Percentiles rank a stretch among this genome's conserved stretches.
Conservation (phyloP, 2,888 invertebrate species). For the Sturmia bella region DNA sequence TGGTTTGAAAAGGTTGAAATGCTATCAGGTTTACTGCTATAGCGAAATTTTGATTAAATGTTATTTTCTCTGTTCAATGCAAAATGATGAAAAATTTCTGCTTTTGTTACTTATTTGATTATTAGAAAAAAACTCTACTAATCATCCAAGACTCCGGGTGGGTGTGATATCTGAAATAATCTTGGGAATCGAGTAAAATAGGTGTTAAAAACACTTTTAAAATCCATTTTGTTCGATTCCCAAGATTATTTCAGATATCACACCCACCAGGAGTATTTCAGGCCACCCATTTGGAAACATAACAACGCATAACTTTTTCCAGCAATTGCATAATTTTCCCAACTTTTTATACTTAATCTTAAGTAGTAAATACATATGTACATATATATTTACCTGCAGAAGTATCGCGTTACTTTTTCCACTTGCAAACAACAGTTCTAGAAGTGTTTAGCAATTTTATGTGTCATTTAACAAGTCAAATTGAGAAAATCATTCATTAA, state of each 20-base stretch:
- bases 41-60: not conserved
- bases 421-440: conserved; percentile 1
- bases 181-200: no score
- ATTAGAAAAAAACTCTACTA: not conserved
- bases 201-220: no score
- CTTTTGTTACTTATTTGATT: no score
- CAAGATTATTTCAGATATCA: no score
- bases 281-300: no score
- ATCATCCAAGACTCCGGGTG: no score
- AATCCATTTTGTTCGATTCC: no score
- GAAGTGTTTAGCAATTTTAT: conserved; percentile 21
- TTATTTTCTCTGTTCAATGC: not conserved
- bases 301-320: no score
- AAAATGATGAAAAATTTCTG: not conserved
- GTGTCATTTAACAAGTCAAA: conserved; percentile 48
- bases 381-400: no score
- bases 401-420: no score
- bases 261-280: no score
- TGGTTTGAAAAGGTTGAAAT: conserved; percentile 9
- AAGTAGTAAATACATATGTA: not conserved
- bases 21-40: conserved; percentile 13
- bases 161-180: no score
- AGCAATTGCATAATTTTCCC: not conserved
- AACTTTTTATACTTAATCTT: not conserved
- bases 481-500: conserved; percentile 29